These are phyloP conservation scores for Stenopsyche tienmushanensis DNA, from an alignment of 1,140 invertebrate genomes.

Conservation along the genomic window DNA sequence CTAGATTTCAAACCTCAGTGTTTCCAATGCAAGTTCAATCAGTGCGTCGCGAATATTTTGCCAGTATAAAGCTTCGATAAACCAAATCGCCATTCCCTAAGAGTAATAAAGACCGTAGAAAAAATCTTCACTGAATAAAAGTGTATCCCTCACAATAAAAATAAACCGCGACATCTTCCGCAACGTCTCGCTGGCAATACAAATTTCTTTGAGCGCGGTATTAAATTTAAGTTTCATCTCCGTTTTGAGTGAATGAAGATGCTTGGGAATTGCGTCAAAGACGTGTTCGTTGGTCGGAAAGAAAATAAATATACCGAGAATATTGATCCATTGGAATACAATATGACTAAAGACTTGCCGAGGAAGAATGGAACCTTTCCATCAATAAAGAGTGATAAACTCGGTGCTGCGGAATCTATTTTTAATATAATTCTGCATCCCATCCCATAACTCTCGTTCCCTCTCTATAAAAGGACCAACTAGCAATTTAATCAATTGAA, in stretches of 20 bases:
- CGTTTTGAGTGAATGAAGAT: neutral
- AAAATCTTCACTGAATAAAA: too few species aligned
- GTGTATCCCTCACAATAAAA: too few species aligned
- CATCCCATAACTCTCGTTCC: too few species aligned
- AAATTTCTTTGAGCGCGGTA: slow-evolving; percentile 5
- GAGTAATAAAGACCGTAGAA: too few species aligned
- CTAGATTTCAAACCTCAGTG: neutral
- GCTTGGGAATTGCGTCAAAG: neutral
- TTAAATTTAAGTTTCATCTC: slow-evolving; percentile 31
- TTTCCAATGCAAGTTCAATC: neutral
- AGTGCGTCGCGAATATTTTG: too few species aligned
- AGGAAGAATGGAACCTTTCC: slow-evolving; percentile 1
- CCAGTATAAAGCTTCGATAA: too few species aligned
- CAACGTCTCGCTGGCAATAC: neutral
- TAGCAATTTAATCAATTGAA: too few species aligned
- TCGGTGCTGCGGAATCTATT: neutral
- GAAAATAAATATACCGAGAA: slow-evolving; percentile 27
- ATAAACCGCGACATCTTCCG: neutral
- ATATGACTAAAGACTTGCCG: neutral
- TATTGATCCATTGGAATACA: slow-evolving; percentile 2
- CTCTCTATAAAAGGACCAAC: too few species aligned
- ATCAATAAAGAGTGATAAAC: slow-evolving; percentile 12
- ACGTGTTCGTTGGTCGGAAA: slow-evolving; percentile 13
- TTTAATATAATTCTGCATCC: too few species aligned
- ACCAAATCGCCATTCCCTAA: too few species aligned